Evolutionary conservation across 2,797 vertebrate species (phyloP).

Genomic region (Mus spretus): DNA sequence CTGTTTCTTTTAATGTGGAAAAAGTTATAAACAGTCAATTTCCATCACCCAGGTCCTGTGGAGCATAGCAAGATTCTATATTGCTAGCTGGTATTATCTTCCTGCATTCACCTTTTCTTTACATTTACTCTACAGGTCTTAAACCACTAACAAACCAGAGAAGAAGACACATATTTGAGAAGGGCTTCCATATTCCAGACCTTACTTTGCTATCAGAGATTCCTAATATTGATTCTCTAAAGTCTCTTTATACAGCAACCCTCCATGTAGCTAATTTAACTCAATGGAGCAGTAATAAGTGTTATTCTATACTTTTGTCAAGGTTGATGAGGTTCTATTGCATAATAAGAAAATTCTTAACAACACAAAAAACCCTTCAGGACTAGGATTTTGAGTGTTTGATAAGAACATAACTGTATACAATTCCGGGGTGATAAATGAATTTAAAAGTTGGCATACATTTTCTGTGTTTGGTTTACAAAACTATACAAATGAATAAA

Average conservation of each 20-base stretch:
- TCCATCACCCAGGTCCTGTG: slow-evolving; percentile 22
- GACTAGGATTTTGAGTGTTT: not conserved
- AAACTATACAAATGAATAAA: not conserved
- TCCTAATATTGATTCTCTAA: not conserved
- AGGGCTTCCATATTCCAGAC: not conserved
- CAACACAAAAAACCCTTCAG: not conserved
- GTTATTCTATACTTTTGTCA: not conserved
- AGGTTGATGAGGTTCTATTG: not conserved
- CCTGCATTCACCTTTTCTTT: slow-evolving; percentile 51
- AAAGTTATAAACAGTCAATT: slow-evolving; percentile 75
- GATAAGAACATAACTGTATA: not conserved
- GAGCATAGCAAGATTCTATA: slow-evolving; percentile 23
- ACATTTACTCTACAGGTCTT: not conserved
- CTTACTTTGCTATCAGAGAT: slow-evolving; percentile 6
- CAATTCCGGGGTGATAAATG: not conserved
- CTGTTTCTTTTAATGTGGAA: slow-evolving; percentile 76
- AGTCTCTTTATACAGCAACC: not conserved
- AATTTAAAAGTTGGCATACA: not conserved
- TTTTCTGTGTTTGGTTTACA: not conserved
- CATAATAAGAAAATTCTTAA: not conserved
- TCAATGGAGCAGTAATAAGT: not conserved
- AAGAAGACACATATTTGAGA: not conserved
- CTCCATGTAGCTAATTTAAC: not conserved
- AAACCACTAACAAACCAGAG: not conserved
- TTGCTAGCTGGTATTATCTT: slow-evolving; percentile 27